Evolutionary conservation across 30 jellyfish, hydroid and myxozoan genomes (phyloP).

Genomic region (Haliclystus octoradiatus): DNA sequence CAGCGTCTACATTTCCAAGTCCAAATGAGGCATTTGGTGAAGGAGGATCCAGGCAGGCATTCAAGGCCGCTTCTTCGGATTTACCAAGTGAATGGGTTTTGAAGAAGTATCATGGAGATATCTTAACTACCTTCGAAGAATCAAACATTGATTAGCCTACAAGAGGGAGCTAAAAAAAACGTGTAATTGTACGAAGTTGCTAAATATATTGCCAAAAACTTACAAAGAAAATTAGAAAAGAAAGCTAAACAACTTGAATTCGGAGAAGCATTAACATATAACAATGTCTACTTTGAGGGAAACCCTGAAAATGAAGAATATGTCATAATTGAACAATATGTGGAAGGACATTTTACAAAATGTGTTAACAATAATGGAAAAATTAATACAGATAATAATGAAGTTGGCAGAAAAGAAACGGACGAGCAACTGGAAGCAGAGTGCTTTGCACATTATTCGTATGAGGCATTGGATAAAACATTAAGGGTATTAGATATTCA

Average conservation of each 20-base stretch:
- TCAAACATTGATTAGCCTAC: constrained; percentile 1
- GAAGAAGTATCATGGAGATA: constrained; percentile 1
- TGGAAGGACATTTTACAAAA: constrained; percentile 12
- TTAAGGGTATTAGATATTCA: constrained; percentile 1
- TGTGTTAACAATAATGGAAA: constrained; percentile 11
- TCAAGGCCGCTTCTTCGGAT: constrained; percentile 7
- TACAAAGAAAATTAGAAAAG: not conserved
- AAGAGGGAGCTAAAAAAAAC: not conserved
- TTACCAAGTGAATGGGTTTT: constrained; percentile 3
- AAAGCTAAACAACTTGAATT: not conserved
- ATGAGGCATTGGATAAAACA: not conserved
- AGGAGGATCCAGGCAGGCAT: constrained; percentile 21
- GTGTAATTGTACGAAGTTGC: constrained; percentile 14
- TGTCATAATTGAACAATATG: constrained; percentile 15
- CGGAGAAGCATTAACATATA: not conserved
- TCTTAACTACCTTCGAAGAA: not conserved
- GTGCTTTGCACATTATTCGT: not conserved
- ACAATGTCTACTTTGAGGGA: not conserved
- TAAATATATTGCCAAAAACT: constrained; percentile 1
- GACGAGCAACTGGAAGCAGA: not conserved
- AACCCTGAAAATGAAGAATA: not conserved
- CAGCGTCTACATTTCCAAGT: too few species aligned
- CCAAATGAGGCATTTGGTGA: too few species aligned
- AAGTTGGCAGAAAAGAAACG: not conserved
- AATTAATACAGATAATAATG: not conserved